A percentile compares a stretch with the other conserved stretches of the same genome.
Evolutionary conservation across 1,140 invertebrate genomes (phyloP).

Genomic region (Drosophila fuyamai): DNA sequence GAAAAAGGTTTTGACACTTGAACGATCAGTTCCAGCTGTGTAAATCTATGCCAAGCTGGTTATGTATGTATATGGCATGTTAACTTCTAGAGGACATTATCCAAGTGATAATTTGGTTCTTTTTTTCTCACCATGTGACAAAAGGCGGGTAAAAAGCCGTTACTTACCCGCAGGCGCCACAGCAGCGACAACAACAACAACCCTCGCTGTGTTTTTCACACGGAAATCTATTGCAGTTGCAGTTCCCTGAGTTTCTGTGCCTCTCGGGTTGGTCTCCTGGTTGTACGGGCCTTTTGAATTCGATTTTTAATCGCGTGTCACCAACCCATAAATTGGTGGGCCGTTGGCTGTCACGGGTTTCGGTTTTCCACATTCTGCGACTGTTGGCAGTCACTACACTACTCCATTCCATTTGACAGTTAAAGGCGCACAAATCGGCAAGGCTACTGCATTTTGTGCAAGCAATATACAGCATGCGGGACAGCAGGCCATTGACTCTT

Average conservation of each 20-base stretch:
- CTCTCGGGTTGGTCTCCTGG: neutral
- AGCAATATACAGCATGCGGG: constrained; percentile 50
- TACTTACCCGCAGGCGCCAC: constrained; percentile 66
- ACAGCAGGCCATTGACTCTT: constrained; percentile 63
- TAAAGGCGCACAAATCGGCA: constrained; percentile 63
- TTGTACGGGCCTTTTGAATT: constrained; percentile 26
- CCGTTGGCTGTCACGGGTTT: constrained; percentile 39
- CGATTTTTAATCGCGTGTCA: constrained; percentile 76
- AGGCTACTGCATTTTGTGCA: constrained; percentile 26
- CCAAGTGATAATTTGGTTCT: neutral
- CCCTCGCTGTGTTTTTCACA: constrained; percentile 61
- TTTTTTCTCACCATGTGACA: constrained; percentile 14
- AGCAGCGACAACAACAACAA: constrained; percentile 28
- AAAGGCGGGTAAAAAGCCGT: constrained; percentile 29
- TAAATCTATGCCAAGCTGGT: too few relatives aligned
- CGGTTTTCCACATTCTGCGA: constrained; percentile 20
- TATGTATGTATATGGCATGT: neutral
- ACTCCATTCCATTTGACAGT: constrained; percentile 31
- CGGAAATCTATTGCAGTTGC: constrained; percentile 29
- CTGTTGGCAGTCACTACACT: constrained; percentile 3
- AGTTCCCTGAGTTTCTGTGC: constrained; percentile 28
- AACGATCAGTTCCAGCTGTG: too few relatives aligned
- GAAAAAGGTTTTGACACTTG: neutral
- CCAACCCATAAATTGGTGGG: constrained; percentile 65
- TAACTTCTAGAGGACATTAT: neutral